Evolutionary conservation across 2,113 vertebrate species (phyloP).

Genomic region (Hypanus sabinus): DNA sequence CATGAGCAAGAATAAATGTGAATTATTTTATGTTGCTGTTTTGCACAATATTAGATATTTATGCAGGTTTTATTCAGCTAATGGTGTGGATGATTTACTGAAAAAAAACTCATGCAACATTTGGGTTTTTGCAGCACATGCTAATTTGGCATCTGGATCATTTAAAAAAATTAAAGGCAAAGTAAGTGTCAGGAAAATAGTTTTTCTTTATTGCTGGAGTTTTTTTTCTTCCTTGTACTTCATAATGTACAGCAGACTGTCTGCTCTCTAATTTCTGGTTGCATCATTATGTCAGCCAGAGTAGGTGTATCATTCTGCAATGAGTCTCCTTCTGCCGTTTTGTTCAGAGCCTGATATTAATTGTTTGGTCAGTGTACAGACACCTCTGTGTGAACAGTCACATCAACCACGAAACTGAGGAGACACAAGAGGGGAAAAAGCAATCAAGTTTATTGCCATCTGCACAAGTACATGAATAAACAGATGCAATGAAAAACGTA

Average conservation of each 20-base stretch:
- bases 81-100: neutral
- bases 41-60: neutral
- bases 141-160: neutral
- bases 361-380: no score
- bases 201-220: neutral
- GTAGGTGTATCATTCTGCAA: neutral
- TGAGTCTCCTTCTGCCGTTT: no score
- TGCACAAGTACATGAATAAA: no score
- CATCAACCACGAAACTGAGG: no score
- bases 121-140: neutral
- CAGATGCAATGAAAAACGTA: no score
- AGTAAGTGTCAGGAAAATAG: neutral
- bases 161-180: neutral
- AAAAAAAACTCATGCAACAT: neutral
- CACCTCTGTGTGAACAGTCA: no score
- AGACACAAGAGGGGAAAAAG: no score
- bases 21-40: neutral
- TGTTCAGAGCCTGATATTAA: no score
- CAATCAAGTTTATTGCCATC: no score
- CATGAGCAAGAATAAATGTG: neutral
- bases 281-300: neutral
- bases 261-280: neutral
- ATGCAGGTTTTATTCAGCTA: neutral
- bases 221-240: neutral
- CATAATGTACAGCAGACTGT: neutral